These are phyloP conservation scores for Drosophila setifemur DNA, from an alignment of 1,140 invertebrate species.

Conservation along the genomic window DNA sequence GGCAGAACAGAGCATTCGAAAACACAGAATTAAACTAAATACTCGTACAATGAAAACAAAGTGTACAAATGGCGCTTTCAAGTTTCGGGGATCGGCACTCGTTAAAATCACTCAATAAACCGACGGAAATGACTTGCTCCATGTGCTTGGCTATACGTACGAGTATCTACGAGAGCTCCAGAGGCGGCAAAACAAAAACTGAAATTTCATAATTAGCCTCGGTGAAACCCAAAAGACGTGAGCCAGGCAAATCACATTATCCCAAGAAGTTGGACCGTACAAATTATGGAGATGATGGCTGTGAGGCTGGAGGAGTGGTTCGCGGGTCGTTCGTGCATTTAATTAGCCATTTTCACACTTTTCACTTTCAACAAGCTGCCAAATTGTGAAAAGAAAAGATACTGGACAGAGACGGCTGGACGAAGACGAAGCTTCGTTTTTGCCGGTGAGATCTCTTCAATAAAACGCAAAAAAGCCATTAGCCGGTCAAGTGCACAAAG, in stretches of 20 bases:
- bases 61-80: conserved; percentile 11
- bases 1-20: no score
- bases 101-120: conserved; percentile 63
- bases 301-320: conserved; percentile 25
- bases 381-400: conserved; percentile 64
- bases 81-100: conserved; percentile 28
- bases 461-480: conserved; percentile 79
- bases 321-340: conserved; percentile 61
- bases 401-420: conserved; percentile 2
- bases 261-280: conserved; percentile 8
- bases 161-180: no score
- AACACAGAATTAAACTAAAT: conserved; percentile 14
- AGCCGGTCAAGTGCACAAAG: conserved; percentile 64
- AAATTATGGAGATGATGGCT: neutral
- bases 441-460: conserved; percentile 44
- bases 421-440: neutral
- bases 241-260: conserved; percentile 46
- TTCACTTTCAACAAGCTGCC: conserved; percentile 79
- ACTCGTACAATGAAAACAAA: conserved; percentile 33
- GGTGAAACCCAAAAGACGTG: conserved; percentile 40
- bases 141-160: neutral
- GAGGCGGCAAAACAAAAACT: conserved; percentile 28
- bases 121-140: conserved; percentile 57
- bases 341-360: conserved; percentile 79
- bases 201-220: conserved; percentile 59